These are phyloP conservation scores for Tinamus guttatus DNA, from an alignment of 2,113 vertebrate genomes.

Conservation along the genomic window DNA sequence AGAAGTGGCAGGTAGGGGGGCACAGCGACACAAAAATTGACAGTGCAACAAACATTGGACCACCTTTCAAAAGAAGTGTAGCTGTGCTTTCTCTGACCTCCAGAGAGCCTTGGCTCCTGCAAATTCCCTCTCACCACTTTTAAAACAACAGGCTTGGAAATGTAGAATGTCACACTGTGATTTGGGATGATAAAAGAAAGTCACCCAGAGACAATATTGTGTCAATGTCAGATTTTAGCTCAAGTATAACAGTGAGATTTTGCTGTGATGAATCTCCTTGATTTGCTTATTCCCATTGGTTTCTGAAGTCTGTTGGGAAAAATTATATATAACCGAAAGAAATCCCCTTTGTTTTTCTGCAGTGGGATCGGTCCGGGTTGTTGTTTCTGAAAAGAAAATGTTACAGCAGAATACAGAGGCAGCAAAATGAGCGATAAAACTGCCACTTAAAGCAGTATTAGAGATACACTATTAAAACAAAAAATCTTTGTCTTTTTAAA, in stretches of 20 bases:
- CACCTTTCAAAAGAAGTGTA: not conserved
- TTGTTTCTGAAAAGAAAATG: not conserved
- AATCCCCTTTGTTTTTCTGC: not conserved
- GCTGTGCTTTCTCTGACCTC: not conserved
- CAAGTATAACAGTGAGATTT: not conserved
- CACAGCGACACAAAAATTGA: too few species aligned
- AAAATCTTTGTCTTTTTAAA: not conserved
- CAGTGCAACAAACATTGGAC: not conserved
- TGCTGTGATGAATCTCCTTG: not conserved
- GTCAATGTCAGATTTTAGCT: not conserved
- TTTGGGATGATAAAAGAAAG: not conserved
- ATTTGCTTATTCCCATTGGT: not conserved
- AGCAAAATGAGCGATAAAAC: not conserved
- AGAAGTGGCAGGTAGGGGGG: not conserved
- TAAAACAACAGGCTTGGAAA: not conserved
- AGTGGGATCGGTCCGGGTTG: not conserved
- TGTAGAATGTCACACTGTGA: rapidly evolving
- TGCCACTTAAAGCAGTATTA: not conserved
- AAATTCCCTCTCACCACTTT: not conserved
- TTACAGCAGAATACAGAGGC: not conserved
- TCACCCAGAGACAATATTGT: rapidly evolving
- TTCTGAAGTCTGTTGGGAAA: not conserved
- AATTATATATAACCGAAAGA: not conserved
- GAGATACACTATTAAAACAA: not conserved
- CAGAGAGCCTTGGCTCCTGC: not conserved